Evolutionary conservation across 2,797 vertebrate species (phyloP), one percentile per base, ranked within the genome.

Genomic region (Sebastiscus tertius): DNA sequence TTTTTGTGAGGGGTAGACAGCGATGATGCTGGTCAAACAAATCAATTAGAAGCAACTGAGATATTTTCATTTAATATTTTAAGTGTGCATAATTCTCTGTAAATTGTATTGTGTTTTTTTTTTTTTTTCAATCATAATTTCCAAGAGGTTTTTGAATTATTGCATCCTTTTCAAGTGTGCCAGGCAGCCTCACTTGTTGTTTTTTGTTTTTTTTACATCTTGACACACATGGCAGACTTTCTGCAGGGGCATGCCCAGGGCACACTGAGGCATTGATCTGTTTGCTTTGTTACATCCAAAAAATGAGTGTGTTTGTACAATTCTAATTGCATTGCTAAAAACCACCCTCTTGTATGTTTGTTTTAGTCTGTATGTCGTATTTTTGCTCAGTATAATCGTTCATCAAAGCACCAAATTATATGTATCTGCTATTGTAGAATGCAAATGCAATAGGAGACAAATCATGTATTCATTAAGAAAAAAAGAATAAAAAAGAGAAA

Each of bases 241-340:
- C 29, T 81, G 49, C 59, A 26, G 62, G 39, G 82, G 70, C 80
- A 79, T 81, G 79, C 70, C 73, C 42, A 27, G 39, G 73, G 79
- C 73, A 56, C 6, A 49, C 31, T 58, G 29, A 54, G 14, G 20
- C 39, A 54, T 29, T 64, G 42, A 81, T 77, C 11, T 71, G 27
- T 69, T 79, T 72, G 49, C 77, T 74, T 52, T 72, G 65, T 74
- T 66, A 65, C 68, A 75, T 74, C 12, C 27, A 72, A 20, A 75
- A 58, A 61, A 61, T 63, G 0, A 66, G 12, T 16, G 4, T 60
- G 49, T 77, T 77, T 64, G 36, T 46, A 14, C 59, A 66, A 46
- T 46, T 75, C 3, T 46, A 34, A 67, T 62, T 66, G 33, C 14
- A n/a, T 58, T 33, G 10, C 18, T 62, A 4, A 56, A 66, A 55